Base-by-base conservation (phyloP, 2,113 vertebrate species). In the Calyptommatus sinebrachiatus region DNA sequence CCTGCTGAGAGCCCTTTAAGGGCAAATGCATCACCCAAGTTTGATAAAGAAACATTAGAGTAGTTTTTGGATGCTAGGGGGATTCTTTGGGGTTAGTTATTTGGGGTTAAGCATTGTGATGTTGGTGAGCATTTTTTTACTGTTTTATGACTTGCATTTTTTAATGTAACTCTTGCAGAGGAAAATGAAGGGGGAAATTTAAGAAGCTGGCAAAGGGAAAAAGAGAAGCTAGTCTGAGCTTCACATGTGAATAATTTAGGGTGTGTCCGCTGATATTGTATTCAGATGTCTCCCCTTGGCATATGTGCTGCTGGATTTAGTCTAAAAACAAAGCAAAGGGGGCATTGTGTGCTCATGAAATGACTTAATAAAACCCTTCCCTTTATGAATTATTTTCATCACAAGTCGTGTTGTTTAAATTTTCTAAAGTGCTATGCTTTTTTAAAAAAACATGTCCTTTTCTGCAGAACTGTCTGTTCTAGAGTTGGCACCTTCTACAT, bases 301-400 rank as follows among this genome's bases (percentile, higher is more conserved):
- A 91, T 91, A 89, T 92, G 93, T 94, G 93, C 92, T 92, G 93
- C 93, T 90, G 90, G 91, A 93, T 93, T 95, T 94, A 94, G 93
- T 95, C 94, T 85, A 94, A 95, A 77, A 94, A 93, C 92, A 95
- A 94, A 94, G 90, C 88, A 90, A 90, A 93, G 92, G 91, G 92
- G 84, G 91, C 93, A 94, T 94, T 95, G 91, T 95, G 92, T 93
- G 91, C 92, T 94, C 82, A 76, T 93, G 92, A 93, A 95, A 92
- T 94, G 93, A 94, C 93, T 94, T 94, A 92, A 94, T 93, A 94
- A 94, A 92, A 94, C 93, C 92, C 93, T 95, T 92, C 93, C 93
- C 93, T 95, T 95, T 95, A 94, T 95, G 92, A 94, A 95, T 95
- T 95, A 95, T 95, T 95, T 94, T 95, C 93, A 94, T 95, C 93